Evolutionary conservation across 2,888 invertebrate species (phyloP).

Genomic region (Xanthia icteritia): DNA sequence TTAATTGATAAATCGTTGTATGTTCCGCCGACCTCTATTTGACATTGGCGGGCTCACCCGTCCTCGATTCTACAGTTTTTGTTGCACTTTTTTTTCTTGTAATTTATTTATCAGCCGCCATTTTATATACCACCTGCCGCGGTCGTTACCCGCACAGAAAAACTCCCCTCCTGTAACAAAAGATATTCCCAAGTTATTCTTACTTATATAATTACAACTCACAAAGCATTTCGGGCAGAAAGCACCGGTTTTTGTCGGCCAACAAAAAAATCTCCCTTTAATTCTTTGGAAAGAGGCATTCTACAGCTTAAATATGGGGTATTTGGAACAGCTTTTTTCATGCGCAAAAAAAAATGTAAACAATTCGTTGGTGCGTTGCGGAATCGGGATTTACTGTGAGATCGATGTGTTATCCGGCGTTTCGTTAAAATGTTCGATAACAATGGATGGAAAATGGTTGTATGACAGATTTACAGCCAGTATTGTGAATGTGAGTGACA

Average conservation of each 20-base stretch:
- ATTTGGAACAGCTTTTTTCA: constrained; percentile 77
- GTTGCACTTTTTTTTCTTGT: constrained; percentile 82
- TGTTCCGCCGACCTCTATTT: constrained; percentile 83
- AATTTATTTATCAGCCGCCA: constrained; percentile 84
- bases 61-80: constrained; percentile 81
- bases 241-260: constrained; percentile 79
- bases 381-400: constrained; percentile 63
- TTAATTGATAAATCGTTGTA: constrained; percentile 53
- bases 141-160: constrained; percentile 88
- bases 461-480: constrained; percentile 58
- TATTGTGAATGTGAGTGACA: constrained; percentile 64
- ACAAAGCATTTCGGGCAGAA: constrained; percentile 85
- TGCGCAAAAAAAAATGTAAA: constrained; percentile 87
- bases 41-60: constrained; percentile 81
- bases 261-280: constrained; percentile 83
- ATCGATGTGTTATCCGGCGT: constrained; percentile 69
- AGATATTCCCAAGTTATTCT: constrained; percentile 89
- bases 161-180: constrained; percentile 86
- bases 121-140: constrained; percentile 88
- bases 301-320: constrained; percentile 75
- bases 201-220: constrained; percentile 85
- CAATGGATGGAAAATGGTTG: constrained; percentile 62
- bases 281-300: constrained; percentile 81
- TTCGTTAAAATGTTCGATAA: constrained; percentile 67
- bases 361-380: constrained; percentile 76